Evolutionary conservation across 2,113 vertebrate species (phyloP).

Genomic region (Gymnorhina tibicen): DNA sequence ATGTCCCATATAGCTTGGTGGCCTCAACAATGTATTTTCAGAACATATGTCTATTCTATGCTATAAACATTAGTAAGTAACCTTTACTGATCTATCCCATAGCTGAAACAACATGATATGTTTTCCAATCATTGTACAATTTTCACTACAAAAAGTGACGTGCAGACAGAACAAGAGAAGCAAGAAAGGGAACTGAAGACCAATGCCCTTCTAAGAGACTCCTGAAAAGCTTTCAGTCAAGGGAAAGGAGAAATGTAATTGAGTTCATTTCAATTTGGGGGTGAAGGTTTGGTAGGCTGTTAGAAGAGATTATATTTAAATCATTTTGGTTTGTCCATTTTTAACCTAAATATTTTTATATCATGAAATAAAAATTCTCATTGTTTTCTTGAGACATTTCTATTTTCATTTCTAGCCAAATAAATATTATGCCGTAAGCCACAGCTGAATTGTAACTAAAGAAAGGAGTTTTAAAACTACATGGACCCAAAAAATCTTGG

Average conservation of each 20-base stretch:
- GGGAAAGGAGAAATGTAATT: background rate
- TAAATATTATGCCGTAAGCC: background rate
- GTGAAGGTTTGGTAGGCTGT: background rate
- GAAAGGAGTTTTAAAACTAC: background rate
- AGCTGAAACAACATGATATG: background rate
- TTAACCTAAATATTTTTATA: background rate
- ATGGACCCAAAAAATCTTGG: background rate
- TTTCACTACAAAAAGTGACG: background rate
- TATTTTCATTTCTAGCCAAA: background rate
- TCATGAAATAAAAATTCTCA: background rate
- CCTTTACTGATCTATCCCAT: background rate
- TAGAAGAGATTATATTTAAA: background rate
- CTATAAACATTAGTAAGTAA: background rate
- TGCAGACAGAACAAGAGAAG: background rate
- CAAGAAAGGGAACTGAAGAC: background rate
- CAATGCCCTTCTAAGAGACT: background rate
- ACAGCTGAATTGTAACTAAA: background rate
- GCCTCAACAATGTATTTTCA: background rate
- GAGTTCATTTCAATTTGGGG: background rate
- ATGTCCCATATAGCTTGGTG: background rate
- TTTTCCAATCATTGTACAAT: background rate
- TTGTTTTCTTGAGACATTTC: conserved; percentile 1
- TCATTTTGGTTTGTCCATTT: background rate
- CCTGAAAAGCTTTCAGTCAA: background rate
- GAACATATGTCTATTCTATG: background rate